Percentiles rank a stretch among this genome's conserved stretches.
These are phyloP conservation scores for Calyptomena viridis DNA, from an alignment of 2,113 vertebrate species.

Conservation along the genomic window DNA sequence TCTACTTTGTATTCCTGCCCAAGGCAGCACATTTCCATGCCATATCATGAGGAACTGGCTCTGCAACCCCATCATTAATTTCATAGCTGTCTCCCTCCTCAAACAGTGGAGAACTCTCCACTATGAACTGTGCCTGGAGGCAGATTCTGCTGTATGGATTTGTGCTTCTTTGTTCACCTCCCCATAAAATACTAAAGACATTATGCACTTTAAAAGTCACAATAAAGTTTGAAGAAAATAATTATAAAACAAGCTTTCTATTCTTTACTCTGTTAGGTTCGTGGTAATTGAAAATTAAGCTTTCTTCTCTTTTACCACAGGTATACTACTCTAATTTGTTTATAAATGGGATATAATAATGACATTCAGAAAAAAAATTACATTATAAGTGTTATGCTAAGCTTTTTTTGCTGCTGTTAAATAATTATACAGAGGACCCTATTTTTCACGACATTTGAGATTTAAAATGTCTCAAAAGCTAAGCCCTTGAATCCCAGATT, in stretches of 20 bases:
- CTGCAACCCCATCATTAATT: constrained; percentile 6
- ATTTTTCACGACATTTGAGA: background rate
- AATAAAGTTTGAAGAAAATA: background rate
- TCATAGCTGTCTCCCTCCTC: background rate
- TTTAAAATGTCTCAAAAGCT: background rate
- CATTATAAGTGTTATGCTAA: background rate
- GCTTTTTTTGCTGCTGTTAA: background rate
- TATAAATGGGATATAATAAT: background rate
- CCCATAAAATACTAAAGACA: background rate
- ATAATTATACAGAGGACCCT: background rate
- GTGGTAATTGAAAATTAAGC: background rate
- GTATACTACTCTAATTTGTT: background rate
- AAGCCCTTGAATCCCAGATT: background rate
- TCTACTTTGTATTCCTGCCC: constrained; percentile 25
- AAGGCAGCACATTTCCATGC: constrained; percentile 43
- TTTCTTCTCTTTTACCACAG: background rate
- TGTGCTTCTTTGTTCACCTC: constrained; percentile 2
- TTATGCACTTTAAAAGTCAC: background rate
- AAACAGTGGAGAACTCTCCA: background rate
- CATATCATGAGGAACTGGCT: background rate
- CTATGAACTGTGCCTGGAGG: background rate
- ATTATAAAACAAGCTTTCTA: background rate
- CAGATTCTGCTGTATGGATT: background rate
- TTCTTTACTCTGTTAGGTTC: background rate
- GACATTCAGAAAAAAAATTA: background rate